A percentile compares a stretch with the other conserved stretches of the same genome.
Evolutionary conservation across 2,797 vertebrate genomes (phyloP).

Genomic region (Tadarida brasiliensis): DNA sequence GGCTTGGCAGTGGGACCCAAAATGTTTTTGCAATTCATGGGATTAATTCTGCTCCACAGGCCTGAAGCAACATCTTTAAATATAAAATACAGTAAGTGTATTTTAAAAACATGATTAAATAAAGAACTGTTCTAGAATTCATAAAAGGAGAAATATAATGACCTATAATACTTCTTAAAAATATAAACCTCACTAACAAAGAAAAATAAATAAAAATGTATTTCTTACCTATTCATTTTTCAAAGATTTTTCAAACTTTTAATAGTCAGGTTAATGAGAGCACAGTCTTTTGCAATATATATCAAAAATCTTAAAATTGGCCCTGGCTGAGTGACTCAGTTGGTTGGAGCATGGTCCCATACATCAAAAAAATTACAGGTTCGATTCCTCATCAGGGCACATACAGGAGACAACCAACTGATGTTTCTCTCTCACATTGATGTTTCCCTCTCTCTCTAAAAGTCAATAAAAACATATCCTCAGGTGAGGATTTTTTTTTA

Average conservation of each 20-base stretch:
- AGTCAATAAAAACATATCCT: background rate
- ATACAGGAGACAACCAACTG: background rate
- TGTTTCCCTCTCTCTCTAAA: background rate
- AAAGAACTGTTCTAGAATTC: conserved; percentile 14
- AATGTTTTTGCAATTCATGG: background rate
- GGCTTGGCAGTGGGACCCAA: background rate
- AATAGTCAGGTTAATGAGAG: background rate
- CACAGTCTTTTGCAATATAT: background rate
- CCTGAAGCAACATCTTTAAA: background rate
- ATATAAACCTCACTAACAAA: conserved; percentile 30
- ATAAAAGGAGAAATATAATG: background rate
- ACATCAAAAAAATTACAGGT: background rate
- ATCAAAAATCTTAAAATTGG: background rate
- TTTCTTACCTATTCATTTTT: conserved; percentile 7
- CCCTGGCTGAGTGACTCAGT: background rate
- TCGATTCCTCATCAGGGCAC: background rate
- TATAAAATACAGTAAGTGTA: background rate
- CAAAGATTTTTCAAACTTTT: background rate
- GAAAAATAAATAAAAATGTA: conserved; percentile 24
- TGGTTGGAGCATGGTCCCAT: background rate
- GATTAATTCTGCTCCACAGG: background rate
- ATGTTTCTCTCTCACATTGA: background rate
- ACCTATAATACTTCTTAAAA: background rate
- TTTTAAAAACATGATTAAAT: background rate
- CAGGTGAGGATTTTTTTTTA: background rate